Evolutionary conservation across 2,113 vertebrate species (phyloP).

Genomic region (Thalassarche chlororhynchos): DNA sequence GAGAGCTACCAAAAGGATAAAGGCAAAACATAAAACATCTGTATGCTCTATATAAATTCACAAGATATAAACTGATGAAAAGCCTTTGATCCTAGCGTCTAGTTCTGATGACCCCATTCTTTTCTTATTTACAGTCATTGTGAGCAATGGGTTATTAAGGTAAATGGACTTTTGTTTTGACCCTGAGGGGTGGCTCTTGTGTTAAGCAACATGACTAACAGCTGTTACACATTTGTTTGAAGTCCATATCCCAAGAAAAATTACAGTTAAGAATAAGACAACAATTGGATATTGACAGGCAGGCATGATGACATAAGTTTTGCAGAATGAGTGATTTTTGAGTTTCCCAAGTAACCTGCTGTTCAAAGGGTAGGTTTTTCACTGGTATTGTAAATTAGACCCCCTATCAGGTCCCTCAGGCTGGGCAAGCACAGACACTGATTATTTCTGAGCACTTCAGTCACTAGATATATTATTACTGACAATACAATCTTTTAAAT

Average conservation of each 20-base stretch:
- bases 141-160: conserved; percentile 21
- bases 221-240: neutral
- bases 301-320: neutral
- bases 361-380: neutral
- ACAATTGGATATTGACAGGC: conserved; percentile 13
- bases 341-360: neutral
- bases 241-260: neutral
- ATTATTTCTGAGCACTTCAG: neutral
- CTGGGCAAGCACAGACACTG: neutral
- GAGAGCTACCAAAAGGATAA: neutral
- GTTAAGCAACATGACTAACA: neutral
- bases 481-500: neutral
- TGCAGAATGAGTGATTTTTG: conserved; percentile 1
- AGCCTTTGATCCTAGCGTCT: neutral
- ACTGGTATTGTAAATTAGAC: neutral
- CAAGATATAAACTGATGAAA: neutral
- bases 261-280: neutral
- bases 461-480: neutral
- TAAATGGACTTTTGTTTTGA: conserved; percentile 43
- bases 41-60: neutral
- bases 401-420: neutral
- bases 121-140: conserved; percentile 13
- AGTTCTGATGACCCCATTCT: neutral
- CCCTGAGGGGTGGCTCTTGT: neutral
- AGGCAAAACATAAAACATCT: neutral